Base-by-base conservation (phyloP, 2,113 vertebrate genomes). In the Pyxicephalus adspersus region DNA sequence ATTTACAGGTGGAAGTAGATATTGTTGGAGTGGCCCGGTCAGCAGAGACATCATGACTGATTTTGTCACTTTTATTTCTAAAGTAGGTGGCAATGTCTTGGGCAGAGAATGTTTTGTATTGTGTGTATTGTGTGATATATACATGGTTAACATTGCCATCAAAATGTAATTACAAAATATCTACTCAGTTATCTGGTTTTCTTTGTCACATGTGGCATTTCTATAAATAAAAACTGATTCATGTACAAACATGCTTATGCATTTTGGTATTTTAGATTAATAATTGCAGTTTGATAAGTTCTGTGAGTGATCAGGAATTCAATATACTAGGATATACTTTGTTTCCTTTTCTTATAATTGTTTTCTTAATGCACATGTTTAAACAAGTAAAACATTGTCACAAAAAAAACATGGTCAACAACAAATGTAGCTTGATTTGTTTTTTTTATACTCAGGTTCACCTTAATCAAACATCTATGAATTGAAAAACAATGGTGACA, bases 241-340 rank as follows among this genome's bases (percentile, higher is more conserved):
- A 50, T 67, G 65, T 67, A 67, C 45, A 45, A 50, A 67, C 65
- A 50, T 17, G 65, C 45, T 67, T 45, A 67, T 45, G 34, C 34
- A 23, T 6, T 66, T 67, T 67, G 20, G 23, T 17, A 67, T 67
- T 67, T 67, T 8, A 50, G 16, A 45, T 50, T 1, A 67, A 45
- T 67, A 20, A 67, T 2, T 45, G 23, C 65, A 23, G 65, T 67
- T 67, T 45, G 31, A 45, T 23, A 67, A 45, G 18, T 22, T 50
- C 20, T 67, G 65, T 67, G 34, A 45, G 45, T 67, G 34, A 67
- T 66, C 22, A 34, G 6, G 16, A 22, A 45, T 67, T 45, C 31
- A 45, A 67, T 45, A 50, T 23, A 23, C 3, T 67, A 67, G 22
- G 34, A n/a, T 25, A 38, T 38, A 66, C 38, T 38, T 66, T 66